Base-by-base conservation (phyloP, 1,140 invertebrate genomes). In the Heliconius hermathena region DNA sequence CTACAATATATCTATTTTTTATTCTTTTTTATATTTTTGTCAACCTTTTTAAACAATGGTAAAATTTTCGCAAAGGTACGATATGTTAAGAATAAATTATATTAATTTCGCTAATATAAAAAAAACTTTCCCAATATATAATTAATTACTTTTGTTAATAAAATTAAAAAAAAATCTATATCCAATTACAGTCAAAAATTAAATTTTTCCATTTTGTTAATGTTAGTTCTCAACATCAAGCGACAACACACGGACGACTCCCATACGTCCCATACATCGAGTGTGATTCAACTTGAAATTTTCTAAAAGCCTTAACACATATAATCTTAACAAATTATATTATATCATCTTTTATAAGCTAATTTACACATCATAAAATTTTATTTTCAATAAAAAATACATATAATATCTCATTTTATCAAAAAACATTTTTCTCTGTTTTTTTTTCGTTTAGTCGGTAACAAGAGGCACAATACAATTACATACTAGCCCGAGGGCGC, bases 291-390 rank as follows among this genome's bases (percentile, higher is more conserved):
- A 81, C 77, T 75, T 83, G 81, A 82, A 89, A 87, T 90, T 85
- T 80, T 84, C 85, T 90, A 91, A 89, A 82, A 80, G 90, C 82
- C 85, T 90, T 88, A 90, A 91, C 85, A 88, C 85, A 88, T 90
- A 91, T 89, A 91, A 72, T 84, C 90, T 93, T 93, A 94, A 94
- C 91, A 94, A 93, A 90, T 94, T 93, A 94, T 94, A 94, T 94
- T 94, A 94, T 89, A 89, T 87, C 86, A 85, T 93, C 91, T 94
- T 91, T 92, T 91, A 91, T 77, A 89, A 38, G 76, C 88, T 93
- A 93, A 87, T 22, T 90, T 93, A 93, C 92, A 92, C 89, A 90
- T 91, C 89, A 90, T 93, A 94, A 90, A 90, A 89, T 94, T 46
- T 91, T 91, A 88, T 87, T 89, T 88, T 91, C 83, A 91, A 89